phyloP scores from a whole-genome alignment of 2,797 vertebrate species.

The Galago senegalensis region DNA sequence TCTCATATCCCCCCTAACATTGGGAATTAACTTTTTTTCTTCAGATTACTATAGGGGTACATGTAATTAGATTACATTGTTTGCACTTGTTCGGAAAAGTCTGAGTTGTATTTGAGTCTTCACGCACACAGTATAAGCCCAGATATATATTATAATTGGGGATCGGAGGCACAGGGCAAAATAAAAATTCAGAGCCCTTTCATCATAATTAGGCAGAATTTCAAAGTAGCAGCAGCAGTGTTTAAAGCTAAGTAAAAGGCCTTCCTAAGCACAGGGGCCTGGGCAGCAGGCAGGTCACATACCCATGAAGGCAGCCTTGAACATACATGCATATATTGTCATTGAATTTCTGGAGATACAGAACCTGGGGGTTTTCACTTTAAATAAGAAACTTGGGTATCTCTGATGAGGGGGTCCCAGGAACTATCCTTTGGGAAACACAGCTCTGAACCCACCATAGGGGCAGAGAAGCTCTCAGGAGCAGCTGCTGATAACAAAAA shows the following conservation, averaged over 20 bases:
- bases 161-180: background rate
- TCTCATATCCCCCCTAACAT: slow-evolving; percentile 26
- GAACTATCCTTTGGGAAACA: background rate
- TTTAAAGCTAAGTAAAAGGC: background rate
- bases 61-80: too few species aligned
- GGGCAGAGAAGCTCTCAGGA: background rate
- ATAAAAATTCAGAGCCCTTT: background rate
- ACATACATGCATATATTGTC: background rate
- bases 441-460: background rate
- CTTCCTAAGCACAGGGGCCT: background rate
- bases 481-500: background rate
- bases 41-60: too few species aligned
- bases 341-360: background rate
- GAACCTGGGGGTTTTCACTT: background rate
- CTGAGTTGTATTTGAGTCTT: too few species aligned
- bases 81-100: too few species aligned
- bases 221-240: background rate
- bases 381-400: background rate
- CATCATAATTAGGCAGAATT: background rate
- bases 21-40: slow-evolving; percentile 9
- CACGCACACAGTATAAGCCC: background rate
- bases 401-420: background rate
- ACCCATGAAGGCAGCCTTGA: background rate
- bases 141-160: background rate
- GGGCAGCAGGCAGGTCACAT: background rate